Evolutionary conservation across 2,888 invertebrate species (phyloP).

Genomic region (Clitarchus hookeri): DNA sequence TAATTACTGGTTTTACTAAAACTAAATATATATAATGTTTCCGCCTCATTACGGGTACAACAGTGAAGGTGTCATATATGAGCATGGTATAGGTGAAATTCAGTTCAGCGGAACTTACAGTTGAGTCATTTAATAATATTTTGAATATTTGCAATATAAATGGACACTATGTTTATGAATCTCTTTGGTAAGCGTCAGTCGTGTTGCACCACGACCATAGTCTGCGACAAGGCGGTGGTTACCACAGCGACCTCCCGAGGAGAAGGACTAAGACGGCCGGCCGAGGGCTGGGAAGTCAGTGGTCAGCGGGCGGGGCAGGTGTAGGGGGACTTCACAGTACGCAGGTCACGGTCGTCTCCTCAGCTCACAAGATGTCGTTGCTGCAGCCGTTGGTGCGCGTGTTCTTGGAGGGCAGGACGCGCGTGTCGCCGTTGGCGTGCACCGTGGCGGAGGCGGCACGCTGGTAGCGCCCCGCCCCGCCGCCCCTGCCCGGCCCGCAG

Average conservation of each 20-base stretch:
- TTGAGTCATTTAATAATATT: no score
- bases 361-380: constrained; percentile 63
- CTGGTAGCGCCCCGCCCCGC: constrained; percentile 29
- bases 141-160: no score
- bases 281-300: background rate
- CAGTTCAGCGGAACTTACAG: no score
- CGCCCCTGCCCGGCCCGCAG: constrained; percentile 40
- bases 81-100: no score
- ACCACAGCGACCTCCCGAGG: no score
- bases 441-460: constrained; percentile 34
- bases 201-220: no score
- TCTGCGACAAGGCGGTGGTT: no score
- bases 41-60: no score
- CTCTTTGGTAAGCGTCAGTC: no score
- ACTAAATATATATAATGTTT: background rate
- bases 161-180: no score
- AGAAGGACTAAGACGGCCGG: no score
- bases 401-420: constrained; percentile 60
- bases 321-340: background rate
- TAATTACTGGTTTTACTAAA: background rate
- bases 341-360: constrained; percentile 20
- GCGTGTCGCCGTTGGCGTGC: constrained; percentile 30
- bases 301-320: background rate
- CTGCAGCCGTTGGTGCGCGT: constrained; percentile 67
- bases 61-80: no score